Evolutionary conservation across 2,888 invertebrate species (phyloP).

Genomic region (Seira musarum): DNA sequence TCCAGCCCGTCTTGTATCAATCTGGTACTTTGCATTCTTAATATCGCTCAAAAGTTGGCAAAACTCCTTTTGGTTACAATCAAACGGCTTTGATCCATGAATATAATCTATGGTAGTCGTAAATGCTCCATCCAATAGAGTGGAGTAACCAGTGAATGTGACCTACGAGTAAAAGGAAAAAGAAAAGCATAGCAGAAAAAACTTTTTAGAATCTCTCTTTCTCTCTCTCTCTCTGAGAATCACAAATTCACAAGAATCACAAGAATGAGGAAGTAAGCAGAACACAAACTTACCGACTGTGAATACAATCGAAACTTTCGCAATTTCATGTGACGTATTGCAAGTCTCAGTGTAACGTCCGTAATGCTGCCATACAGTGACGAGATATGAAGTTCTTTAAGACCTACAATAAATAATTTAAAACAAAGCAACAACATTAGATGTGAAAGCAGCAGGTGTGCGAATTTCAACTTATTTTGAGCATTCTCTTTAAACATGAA

Average conservation of each 20-base stretch:
- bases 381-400: conserved; percentile 55
- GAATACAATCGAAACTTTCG: conserved; percentile 47
- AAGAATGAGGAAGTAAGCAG: background rate
- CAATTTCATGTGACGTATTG: conserved; percentile 50
- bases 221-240: too few relatives aligned
- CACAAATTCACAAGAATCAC: too few relatives aligned
- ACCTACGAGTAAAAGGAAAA: conserved; percentile 28
- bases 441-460: conserved; percentile 4
- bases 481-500: background rate
- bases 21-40: conserved; percentile 42
- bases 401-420: too few relatives aligned
- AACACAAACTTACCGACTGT: conserved; percentile 45
- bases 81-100: conserved; percentile 53
- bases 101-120: conserved; percentile 43
- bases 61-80: conserved; percentile 58
- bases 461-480: background rate
- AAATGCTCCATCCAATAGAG: conserved; percentile 47
- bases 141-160: conserved; percentile 50
- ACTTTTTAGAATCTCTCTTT: too few relatives aligned
- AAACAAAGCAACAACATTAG: background rate
- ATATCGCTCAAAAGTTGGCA: conserved; percentile 53
- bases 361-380: conserved; percentile 57
- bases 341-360: conserved; percentile 42
- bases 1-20: conserved; percentile 18
- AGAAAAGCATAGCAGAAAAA: too few relatives aligned